Conservation (phyloP, 2,113 vertebrate species). For the Eidolon helvum region DNA sequence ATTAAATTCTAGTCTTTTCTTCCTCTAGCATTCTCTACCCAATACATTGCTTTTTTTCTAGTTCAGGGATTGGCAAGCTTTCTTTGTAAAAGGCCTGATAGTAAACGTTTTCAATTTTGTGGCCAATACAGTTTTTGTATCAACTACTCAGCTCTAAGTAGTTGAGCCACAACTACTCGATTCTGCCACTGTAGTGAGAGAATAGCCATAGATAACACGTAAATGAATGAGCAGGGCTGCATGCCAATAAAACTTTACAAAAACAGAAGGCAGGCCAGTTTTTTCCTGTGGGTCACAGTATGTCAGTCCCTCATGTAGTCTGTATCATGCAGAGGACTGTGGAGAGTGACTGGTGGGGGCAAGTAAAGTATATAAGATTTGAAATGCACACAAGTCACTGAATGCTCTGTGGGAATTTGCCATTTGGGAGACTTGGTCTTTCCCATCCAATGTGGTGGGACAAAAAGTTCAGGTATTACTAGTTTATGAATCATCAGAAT, state of each 20-base stretch:
- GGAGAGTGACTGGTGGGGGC: not conserved
- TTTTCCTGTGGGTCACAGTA: not conserved
- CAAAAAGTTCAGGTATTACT: not conserved
- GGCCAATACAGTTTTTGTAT: not conserved
- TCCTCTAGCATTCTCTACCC: not conserved
- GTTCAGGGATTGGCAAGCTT: not conserved
- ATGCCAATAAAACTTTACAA: not conserved
- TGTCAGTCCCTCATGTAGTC: not conserved
- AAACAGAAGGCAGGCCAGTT: not conserved
- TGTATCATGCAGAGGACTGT: not conserved
- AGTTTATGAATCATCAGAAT: not conserved
- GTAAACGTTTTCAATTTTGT: not conserved
- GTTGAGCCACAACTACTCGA: not conserved
- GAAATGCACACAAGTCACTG: not conserved
- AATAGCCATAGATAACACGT: not conserved
- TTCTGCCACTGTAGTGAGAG: not conserved
- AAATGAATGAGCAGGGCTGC: not conserved
- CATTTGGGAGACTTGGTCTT: not conserved
- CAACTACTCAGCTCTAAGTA: not conserved
- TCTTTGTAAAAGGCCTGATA: not conserved
- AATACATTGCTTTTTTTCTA: not conserved
- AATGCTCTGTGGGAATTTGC: not conserved
- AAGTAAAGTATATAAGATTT: not conserved
- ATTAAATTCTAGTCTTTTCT: not conserved
- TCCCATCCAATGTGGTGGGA: not conserved